Percentiles rank a stretch among this genome's conserved stretches.
These are phyloP conservation scores for Gallinago jamesoni DNA, from an alignment of 2,113 vertebrate species.

Conservation along the genomic window DNA sequence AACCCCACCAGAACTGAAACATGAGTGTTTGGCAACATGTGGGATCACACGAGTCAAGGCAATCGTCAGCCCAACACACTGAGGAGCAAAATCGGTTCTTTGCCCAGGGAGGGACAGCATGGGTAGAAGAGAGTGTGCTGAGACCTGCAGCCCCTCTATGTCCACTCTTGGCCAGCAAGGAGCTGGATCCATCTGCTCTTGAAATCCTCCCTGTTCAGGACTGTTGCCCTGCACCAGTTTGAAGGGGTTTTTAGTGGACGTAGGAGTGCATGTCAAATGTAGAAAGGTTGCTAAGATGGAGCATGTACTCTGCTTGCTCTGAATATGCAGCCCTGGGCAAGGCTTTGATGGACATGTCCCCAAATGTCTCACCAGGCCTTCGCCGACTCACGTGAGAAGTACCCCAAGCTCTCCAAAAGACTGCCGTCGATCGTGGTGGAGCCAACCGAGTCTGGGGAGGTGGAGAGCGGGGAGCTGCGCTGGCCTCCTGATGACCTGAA, in stretches of 20 bases:
- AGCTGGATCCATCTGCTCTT: not conserved
- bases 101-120: not conserved
- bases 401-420: conserved; percentile 86
- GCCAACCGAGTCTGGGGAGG: conserved; percentile 81
- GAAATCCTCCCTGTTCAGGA: not conserved
- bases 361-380: conserved; percentile 75
- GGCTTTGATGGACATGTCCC: not conserved
- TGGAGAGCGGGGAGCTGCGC: conserved; percentile 90
- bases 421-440: conserved; percentile 91
- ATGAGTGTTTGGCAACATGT: not conserved
- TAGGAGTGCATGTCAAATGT: not conserved
- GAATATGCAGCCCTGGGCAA: not conserved
- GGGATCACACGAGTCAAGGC: not conserved
- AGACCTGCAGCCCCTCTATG: not conserved
- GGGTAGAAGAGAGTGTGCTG: not conserved
- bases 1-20: not conserved
- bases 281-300: not conserved
- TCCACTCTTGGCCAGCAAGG: accelerated
- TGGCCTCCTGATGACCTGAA: conserved; percentile 88
- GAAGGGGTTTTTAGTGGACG: not conserved
- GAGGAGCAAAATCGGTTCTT: not conserved
- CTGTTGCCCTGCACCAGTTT: not conserved
- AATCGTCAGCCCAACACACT: not conserved
- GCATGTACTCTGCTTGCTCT: not conserved
- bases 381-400: conserved; percentile 82